Evolutionary conservation across 2,888 invertebrate species (phyloP).

Genomic region (Malthinus flaveolus): DNA sequence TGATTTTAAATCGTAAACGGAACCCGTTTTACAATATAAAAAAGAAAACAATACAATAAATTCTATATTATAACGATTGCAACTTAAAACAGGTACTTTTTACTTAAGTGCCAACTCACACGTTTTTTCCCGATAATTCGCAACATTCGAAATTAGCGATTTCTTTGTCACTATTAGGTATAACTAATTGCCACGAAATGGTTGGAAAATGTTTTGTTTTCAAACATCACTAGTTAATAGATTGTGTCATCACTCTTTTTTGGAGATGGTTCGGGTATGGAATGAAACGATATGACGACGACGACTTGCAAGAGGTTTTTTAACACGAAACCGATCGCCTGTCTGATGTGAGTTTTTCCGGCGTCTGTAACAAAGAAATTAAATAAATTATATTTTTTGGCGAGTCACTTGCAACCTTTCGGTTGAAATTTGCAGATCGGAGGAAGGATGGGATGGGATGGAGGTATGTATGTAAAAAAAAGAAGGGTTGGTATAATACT

Average conservation of each 20-base stretch:
- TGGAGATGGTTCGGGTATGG: slow-evolving; percentile 21
- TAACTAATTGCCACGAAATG: slow-evolving; percentile 25
- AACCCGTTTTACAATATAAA: slow-evolving; percentile 26
- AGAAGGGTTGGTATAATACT: too few relatives aligned
- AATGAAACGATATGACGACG: slow-evolving; percentile 32
- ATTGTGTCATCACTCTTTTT: slow-evolving; percentile 10
- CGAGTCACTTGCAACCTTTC: too few relatives aligned
- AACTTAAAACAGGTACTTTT: slow-evolving; percentile 54
- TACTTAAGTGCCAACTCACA: slow-evolving; percentile 45
- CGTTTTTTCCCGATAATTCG: slow-evolving; percentile 28
- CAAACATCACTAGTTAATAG: neutral
- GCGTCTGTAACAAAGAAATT: slow-evolving; percentile 62
- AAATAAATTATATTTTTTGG: slow-evolving; percentile 3
- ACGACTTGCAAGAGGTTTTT: slow-evolving; percentile 24
- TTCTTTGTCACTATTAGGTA: slow-evolving; percentile 26
- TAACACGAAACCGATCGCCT: slow-evolving; percentile 56
- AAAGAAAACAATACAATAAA: slow-evolving; percentile 51
- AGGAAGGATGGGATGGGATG: too few relatives aligned
- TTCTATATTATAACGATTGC: slow-evolving; percentile 51
- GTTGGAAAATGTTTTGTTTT: neutral
- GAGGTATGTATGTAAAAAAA: too few relatives aligned
- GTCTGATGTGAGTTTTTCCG: slow-evolving; percentile 66
- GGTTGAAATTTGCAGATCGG: too few relatives aligned
- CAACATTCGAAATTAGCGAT: slow-evolving; percentile 35
- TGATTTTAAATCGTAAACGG: slow-evolving; percentile 28